These are phyloP conservation scores for Trochalopteron elliotii DNA, from an alignment of 2,113 vertebrate species.

Conservation along the genomic window DNA sequence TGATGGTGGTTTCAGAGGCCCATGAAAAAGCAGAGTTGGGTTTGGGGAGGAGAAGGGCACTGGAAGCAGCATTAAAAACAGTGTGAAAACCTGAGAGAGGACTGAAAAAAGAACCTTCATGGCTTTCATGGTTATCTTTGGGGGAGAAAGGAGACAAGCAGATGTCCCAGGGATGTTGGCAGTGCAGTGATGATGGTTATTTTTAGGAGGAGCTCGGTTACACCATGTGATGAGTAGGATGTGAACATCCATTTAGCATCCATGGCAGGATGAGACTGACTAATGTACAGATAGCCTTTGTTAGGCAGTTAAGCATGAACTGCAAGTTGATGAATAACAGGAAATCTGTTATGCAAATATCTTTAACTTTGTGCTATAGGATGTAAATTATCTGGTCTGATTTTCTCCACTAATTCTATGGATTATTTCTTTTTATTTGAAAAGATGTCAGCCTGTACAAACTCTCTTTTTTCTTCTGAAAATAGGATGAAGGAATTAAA, in stretches of 20 bases:
- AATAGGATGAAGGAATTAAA: not conserved
- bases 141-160: not conserved
- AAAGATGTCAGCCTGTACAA: not conserved
- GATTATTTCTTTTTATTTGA: not conserved
- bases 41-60: not conserved
- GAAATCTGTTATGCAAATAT: conserved; percentile 9
- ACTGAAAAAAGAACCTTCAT: not conserved
- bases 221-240: not conserved
- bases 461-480: not conserved
- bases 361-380: not conserved
- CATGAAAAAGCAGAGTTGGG: not conserved
- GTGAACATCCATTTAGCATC: not conserved
- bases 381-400: not conserved
- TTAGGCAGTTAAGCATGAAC: not conserved
- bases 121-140: not conserved
- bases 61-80: not conserved
- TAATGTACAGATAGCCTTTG: not conserved
- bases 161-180: not conserved
- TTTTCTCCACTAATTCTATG: not conserved
- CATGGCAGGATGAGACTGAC: not conserved
- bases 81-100: not conserved
- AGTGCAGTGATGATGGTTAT: not conserved
- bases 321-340: not conserved
- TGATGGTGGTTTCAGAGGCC: conserved; percentile 34
- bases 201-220: not conserved